phyloP scores from a whole-genome alignment of 2,113 vertebrate species.

The Chlamydotis undulata region DNA sequence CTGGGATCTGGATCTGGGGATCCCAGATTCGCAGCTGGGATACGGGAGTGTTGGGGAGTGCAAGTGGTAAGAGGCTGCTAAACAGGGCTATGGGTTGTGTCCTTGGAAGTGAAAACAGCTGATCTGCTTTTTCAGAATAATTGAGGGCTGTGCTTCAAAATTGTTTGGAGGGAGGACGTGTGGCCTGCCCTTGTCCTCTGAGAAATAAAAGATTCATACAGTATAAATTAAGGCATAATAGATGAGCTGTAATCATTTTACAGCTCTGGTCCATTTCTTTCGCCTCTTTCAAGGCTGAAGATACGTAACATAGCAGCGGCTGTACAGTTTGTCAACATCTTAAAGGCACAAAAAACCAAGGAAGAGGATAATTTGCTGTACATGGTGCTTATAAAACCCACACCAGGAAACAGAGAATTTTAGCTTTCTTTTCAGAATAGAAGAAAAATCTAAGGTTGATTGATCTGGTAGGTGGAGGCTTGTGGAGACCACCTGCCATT shows the following conservation, averaged over 20 bases:
- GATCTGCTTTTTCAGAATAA: background rate
- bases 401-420: background rate
- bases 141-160: background rate
- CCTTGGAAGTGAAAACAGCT: background rate
- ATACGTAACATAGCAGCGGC: accelerated
- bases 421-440: background rate
- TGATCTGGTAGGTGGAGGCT: background rate
- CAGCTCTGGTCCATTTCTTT: background rate
- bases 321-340: background rate
- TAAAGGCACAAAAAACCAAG: background rate
- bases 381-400: background rate
- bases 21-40: background rate
- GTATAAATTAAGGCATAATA: background rate
- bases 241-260: background rate
- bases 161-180: background rate
- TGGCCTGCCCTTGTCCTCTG: background rate
- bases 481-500: background rate
- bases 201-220: background rate
- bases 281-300: background rate
- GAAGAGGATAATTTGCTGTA: background rate
- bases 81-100: background rate
- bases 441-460: background rate
- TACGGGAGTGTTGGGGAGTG: background rate
- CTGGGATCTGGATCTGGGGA: background rate
- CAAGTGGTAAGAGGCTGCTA: background rate